phyloP scores from a whole-genome alignment of 2,113 vertebrate genomes.

The Ceyx margarethae region DNA sequence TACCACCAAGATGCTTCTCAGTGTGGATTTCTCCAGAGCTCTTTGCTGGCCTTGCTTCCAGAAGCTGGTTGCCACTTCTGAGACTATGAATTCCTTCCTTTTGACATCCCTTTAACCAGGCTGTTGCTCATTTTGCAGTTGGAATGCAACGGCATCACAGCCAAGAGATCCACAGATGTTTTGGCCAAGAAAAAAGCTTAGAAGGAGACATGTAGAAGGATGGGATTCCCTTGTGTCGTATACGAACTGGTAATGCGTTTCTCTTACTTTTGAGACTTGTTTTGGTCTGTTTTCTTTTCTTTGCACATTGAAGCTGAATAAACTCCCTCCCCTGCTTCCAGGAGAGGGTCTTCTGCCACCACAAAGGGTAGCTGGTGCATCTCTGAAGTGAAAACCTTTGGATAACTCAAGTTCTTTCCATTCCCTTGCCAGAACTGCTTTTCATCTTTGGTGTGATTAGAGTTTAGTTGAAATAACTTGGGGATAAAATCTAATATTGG shows the following conservation, averaged over 20 bases:
- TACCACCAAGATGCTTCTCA: not conserved
- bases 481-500: not conserved
- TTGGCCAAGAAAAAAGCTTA: constrained; percentile 83
- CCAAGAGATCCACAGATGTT: constrained; percentile 54
- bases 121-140: constrained; percentile 57
- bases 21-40: not conserved
- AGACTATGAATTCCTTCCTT: not conserved
- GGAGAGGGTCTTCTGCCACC: not conserved
- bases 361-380: not conserved
- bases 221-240: not conserved
- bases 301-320: constrained; percentile 51
- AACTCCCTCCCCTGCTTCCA: not conserved
- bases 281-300: not conserved
- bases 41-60: not conserved
- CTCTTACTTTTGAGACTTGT: too few relatives aligned
- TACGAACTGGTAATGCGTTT: constrained; percentile 31
- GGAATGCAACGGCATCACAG: constrained; percentile 56
- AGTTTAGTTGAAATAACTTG: not conserved
- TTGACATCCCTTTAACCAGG: not conserved
- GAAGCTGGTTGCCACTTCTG: not conserved
- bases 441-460: constrained; percentile 12
- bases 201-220: not conserved
- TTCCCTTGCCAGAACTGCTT: not conserved
- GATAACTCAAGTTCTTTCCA: constrained; percentile 12
- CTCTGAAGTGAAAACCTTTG: constrained; percentile 36